Conservation (phyloP, 2,113 vertebrate genomes). For the Pseudonaja textilis region DNA sequence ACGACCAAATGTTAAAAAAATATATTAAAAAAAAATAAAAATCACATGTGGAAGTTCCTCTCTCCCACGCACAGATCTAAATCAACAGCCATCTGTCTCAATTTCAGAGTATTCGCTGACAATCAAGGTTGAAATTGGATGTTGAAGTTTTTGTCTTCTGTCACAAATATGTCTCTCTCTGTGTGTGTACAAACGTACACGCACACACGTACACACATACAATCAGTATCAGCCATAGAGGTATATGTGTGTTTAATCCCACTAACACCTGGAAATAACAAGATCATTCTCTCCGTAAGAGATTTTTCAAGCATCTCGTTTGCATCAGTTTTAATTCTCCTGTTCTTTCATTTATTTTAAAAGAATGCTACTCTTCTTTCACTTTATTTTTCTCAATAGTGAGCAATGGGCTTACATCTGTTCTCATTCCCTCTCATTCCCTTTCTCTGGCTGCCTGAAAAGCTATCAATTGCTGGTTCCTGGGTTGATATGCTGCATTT, state of each 20-base stretch:
- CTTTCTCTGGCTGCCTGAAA: conserved; percentile 17
- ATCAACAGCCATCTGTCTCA: conserved; percentile 80
- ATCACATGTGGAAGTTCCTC: conserved; percentile 88
- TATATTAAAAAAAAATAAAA: conserved; percentile 43
- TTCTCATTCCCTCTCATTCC: neutral
- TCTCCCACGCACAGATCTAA: conserved; percentile 87
- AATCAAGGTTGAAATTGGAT: conserved; percentile 56
- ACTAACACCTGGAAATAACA: conserved; percentile 16
- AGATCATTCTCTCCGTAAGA: neutral
- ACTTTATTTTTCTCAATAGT: neutral
- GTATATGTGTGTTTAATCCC: conserved; percentile 31
- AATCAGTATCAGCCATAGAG: conserved; percentile 21
- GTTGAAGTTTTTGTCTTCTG: conserved; percentile 43
- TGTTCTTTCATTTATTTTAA: conserved; percentile 30
- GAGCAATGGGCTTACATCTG: neutral
- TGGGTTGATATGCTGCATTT: neutral
- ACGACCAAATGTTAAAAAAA: conserved; percentile 87
- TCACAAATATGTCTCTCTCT: conserved; percentile 22
- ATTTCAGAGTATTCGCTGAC: conserved; percentile 70
- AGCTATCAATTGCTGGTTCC: neutral
- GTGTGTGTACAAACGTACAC: neutral
- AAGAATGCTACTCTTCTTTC: neutral
- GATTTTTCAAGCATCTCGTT: conserved; percentile 16
- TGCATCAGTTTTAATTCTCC: conserved; percentile 31
- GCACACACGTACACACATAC: neutral